A percentile compares a stretch with the other conserved stretches of the same genome.
Evolutionary conservation across 2,888 invertebrate genomes (phyloP).

Genomic region (Troglohyphantes excavatus): DNA sequence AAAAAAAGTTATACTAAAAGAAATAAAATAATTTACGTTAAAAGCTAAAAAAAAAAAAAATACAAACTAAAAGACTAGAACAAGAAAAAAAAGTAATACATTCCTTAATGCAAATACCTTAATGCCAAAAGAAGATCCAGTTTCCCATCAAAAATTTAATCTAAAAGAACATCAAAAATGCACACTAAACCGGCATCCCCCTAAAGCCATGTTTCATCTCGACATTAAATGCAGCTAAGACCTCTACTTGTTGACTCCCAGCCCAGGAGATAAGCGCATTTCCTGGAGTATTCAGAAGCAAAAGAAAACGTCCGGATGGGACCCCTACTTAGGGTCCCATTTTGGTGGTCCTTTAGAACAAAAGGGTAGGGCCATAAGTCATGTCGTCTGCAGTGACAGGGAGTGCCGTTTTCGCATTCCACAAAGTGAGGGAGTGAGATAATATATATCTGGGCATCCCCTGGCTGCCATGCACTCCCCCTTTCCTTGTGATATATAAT

Average conservation of each 20-base stretch:
- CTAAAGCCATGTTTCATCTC: neutral
- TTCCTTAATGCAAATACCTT: too few species aligned
- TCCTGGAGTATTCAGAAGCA: neutral
- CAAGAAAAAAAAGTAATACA: too few species aligned
- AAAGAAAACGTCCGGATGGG: neutral
- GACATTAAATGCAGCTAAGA: too few species aligned
- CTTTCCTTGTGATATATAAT: constrained; percentile 11
- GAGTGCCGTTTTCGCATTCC: constrained; percentile 28
- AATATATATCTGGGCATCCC: constrained; percentile 29
- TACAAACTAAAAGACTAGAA: too few species aligned
- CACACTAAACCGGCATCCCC: neutral
- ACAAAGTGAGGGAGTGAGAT: constrained; percentile 14
- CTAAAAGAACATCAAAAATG: neutral
- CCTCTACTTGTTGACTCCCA: constrained; percentile 10
- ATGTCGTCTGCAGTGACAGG: constrained; percentile 21
- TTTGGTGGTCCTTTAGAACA: neutral
- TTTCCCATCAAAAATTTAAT: neutral
- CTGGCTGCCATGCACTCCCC: neutral
- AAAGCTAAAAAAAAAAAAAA: too few species aligned
- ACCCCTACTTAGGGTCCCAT: neutral
- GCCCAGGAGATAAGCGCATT: neutral
- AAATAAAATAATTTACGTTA: too few species aligned
- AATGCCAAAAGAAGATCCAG: neutral
- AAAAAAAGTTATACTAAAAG: too few species aligned
- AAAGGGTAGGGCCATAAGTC: constrained; percentile 43